phyloP scores from a whole-genome alignment of 2,113 vertebrate species.

The Zeus faber region DNA sequence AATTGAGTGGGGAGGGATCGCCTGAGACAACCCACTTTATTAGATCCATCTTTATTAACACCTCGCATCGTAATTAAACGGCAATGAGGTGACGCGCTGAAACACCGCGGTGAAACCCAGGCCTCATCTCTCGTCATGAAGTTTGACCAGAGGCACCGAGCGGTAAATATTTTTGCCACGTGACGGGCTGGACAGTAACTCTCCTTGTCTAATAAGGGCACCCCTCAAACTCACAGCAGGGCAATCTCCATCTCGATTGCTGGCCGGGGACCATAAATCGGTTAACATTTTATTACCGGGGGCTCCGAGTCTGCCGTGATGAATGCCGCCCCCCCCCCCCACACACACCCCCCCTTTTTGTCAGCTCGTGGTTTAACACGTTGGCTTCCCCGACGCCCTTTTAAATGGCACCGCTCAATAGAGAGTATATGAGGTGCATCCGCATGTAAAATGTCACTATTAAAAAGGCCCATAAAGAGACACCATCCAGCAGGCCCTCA shows the following conservation, averaged over 20 bases:
- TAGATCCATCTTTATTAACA: too few species aligned
- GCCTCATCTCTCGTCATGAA: too few species aligned
- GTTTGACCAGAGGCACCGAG: too few species aligned
- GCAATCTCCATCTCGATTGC: slow-evolving; percentile 43
- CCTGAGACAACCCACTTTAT: too few species aligned
- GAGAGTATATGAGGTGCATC: slow-evolving; percentile 45
- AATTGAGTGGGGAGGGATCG: too few species aligned
- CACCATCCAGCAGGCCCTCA: slow-evolving; percentile 16
- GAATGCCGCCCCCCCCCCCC: slow-evolving; percentile 37
- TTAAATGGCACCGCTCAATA: slow-evolving; percentile 36
- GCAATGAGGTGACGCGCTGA: too few species aligned
- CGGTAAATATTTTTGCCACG: too few species aligned
- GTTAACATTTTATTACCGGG: slow-evolving; percentile 49
- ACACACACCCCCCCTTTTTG: too few species aligned
- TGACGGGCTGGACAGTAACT: neutral
- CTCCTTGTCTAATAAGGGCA: slow-evolving; percentile 34
- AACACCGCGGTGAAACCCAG: too few species aligned
- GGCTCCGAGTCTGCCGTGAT: slow-evolving; percentile 29
- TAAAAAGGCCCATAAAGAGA: slow-evolving; percentile 42
- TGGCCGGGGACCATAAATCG: slow-evolving; percentile 32
- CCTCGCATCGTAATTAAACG: too few species aligned
- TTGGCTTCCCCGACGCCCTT: slow-evolving; percentile 42
- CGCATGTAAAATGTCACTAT: slow-evolving; percentile 56
- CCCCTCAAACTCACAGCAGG: slow-evolving; percentile 33
- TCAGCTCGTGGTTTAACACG: slow-evolving; percentile 50